A percentile compares a stretch with the other conserved stretches of the same genome.
phyloP scores from a whole-genome alignment of 1,140 invertebrate genomes.

The Homalodisca vitripennis region DNA sequence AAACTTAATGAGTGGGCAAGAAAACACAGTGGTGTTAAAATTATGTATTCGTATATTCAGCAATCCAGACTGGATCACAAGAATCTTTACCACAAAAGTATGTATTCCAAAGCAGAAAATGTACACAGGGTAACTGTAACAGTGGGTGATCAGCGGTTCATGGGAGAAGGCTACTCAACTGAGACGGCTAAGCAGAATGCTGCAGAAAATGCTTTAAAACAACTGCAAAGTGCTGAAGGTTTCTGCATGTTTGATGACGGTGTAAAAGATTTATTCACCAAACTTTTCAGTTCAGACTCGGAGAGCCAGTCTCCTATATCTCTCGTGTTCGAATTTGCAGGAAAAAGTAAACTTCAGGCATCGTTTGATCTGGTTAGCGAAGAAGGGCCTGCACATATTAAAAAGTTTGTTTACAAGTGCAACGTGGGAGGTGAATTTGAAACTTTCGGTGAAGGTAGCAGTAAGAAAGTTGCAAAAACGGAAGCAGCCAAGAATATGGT shows the following conservation, averaged over 20 bases:
- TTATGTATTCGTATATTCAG: slow-evolving; percentile 1
- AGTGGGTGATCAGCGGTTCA: background rate
- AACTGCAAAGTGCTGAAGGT: background rate
- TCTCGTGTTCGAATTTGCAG: slow-evolving; percentile 91
- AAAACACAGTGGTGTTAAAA: slow-evolving; percentile 1
- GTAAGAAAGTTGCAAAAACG: slow-evolving; percentile 92
- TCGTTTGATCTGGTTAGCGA: slow-evolving; percentile 91
- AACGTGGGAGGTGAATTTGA: slow-evolving; percentile 70
- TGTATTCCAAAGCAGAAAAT: slow-evolving; percentile 12
- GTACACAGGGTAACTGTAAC: background rate
- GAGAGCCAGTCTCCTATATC: slow-evolving; percentile 95
- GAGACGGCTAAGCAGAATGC: slow-evolving; percentile 7
- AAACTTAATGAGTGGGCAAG: slow-evolving; percentile 4
- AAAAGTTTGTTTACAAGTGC: slow-evolving; percentile 85
- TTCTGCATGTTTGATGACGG: slow-evolving; percentile 6
- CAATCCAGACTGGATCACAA: background rate
- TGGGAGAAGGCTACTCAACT: background rate
- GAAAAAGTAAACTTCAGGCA: slow-evolving; percentile 85
- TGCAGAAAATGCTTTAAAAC: background rate
- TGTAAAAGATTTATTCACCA: background rate
- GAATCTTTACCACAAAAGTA: background rate
- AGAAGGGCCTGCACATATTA: slow-evolving; percentile 94
- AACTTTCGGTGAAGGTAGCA: slow-evolving; percentile 92
- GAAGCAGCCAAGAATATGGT: slow-evolving; percentile 91
- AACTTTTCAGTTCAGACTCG: slow-evolving; percentile 48